Conservation (phyloP, 2,113 vertebrate genomes). For the Zosterops hypoxanthus region DNA sequence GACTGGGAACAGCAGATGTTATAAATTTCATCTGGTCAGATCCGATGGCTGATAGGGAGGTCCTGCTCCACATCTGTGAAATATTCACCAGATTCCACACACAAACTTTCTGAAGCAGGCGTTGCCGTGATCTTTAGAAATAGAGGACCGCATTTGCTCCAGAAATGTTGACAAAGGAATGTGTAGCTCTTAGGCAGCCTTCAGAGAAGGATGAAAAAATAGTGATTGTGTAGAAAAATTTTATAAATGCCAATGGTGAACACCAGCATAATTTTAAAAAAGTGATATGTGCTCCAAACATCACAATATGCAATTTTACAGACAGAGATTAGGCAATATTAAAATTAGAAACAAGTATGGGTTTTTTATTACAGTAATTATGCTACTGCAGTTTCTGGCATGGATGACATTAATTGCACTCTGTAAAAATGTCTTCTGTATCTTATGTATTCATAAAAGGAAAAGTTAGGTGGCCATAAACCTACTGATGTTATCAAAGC, state of each 20-base stretch:
- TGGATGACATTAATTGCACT: constrained; percentile 11
- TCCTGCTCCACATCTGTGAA: constrained; percentile 57
- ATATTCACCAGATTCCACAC: constrained; percentile 51
- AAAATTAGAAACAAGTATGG: background rate
- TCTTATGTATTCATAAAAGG: background rate
- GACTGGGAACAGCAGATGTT: constrained; percentile 37
- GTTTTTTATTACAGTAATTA: constrained; percentile 36
- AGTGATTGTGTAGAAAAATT: background rate
- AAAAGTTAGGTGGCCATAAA: background rate
- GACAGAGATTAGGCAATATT: background rate
- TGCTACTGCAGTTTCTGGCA: background rate
- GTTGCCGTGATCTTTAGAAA: background rate
- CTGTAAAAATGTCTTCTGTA: background rate
- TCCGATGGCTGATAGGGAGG: constrained; percentile 31
- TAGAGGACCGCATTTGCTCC: background rate
- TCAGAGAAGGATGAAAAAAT: background rate
- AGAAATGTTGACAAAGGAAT: background rate
- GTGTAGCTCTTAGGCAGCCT: background rate
- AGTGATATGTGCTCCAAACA: background rate
- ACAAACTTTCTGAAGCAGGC: background rate
- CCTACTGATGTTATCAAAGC: background rate
- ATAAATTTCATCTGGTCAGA: constrained; percentile 64
- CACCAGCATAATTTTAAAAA: background rate
- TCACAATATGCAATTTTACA: background rate
- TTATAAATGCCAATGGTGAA: background rate